These are phyloP conservation scores for Channallabes apus DNA, from an alignment of 2,797 vertebrate species.

Conservation along the genomic window DNA sequence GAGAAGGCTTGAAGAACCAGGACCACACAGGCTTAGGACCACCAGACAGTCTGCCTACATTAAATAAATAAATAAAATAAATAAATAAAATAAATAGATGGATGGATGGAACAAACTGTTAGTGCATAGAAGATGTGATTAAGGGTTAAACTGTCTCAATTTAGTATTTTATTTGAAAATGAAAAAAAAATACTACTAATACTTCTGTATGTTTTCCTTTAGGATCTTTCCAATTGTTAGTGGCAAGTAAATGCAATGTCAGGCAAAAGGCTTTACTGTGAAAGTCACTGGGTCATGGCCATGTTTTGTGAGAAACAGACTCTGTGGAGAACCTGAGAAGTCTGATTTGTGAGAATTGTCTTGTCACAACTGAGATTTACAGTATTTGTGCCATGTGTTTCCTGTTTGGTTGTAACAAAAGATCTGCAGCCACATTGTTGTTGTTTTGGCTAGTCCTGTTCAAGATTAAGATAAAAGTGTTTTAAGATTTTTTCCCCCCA, in stretches of 20 bases:
- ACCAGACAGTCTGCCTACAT: slow-evolving; percentile 47
- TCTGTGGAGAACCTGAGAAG: background rate
- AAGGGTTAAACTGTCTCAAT: background rate
- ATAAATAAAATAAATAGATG: background rate
- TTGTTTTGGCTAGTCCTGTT: background rate
- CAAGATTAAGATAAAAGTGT: background rate
- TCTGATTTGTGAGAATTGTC: background rate
- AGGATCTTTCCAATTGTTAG: background rate
- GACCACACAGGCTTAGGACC: slow-evolving; percentile 56
- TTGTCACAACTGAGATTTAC: background rate
- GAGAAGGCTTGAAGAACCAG: slow-evolving; percentile 48
- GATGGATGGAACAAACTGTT: background rate
- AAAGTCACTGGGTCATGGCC: background rate
- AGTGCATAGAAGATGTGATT: background rate
- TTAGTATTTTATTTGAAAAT: background rate
- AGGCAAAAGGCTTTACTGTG: background rate
- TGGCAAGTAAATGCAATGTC: background rate
- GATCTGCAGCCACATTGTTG: background rate
- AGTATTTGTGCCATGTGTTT: background rate
- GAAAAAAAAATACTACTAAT: background rate
- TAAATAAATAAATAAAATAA: background rate
- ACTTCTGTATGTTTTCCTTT: background rate
- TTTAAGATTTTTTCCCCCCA: too few species aligned
- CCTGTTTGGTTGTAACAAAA: background rate
- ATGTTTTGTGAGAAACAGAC: background rate